Conservation (phyloP, 2,888 invertebrate species). For the Noctua fimbriata region DNA sequence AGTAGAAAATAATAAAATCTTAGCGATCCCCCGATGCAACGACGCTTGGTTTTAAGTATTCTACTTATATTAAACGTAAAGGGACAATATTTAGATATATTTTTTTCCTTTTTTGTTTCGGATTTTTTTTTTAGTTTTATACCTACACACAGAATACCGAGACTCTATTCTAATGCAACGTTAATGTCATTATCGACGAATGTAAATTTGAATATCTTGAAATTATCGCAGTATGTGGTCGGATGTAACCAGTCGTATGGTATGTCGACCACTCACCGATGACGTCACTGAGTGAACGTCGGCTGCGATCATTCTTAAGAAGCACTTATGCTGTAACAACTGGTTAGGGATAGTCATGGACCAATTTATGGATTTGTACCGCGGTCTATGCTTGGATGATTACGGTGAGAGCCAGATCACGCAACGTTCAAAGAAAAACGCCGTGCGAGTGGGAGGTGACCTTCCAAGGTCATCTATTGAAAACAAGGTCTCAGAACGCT, state of each 20-base stretch:
- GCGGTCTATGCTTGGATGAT: constrained; percentile 36
- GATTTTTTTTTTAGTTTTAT: constrained; percentile 13
- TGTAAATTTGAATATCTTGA: constrained; percentile 52
- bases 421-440: constrained; percentile 43
- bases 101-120: not conserved
- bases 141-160: constrained; percentile 16
- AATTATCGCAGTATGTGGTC: constrained; percentile 59
- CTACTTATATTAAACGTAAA: not conserved
- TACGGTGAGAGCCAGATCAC: constrained; percentile 49
- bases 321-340: constrained; percentile 63
- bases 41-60: not conserved
- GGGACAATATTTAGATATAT: not conserved
- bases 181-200: constrained; percentile 24
- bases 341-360: constrained; percentile 60
- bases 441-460: constrained; percentile 42
- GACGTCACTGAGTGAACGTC: constrained; percentile 66
- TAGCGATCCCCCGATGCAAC: not conserved
- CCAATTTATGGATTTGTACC: constrained; percentile 54
- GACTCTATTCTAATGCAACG: constrained; percentile 7
- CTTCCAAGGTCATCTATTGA: constrained; percentile 63
- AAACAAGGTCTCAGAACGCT: constrained; percentile 38
- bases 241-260: constrained; percentile 55
- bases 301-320: constrained; percentile 49
- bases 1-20: not conserved
- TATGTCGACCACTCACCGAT: constrained; percentile 58